Evolutionary conservation across 2,113 vertebrate genomes (phyloP), one percentile per base, ranked within the genome.

Genomic region (Chlamydotis undulata): DNA sequence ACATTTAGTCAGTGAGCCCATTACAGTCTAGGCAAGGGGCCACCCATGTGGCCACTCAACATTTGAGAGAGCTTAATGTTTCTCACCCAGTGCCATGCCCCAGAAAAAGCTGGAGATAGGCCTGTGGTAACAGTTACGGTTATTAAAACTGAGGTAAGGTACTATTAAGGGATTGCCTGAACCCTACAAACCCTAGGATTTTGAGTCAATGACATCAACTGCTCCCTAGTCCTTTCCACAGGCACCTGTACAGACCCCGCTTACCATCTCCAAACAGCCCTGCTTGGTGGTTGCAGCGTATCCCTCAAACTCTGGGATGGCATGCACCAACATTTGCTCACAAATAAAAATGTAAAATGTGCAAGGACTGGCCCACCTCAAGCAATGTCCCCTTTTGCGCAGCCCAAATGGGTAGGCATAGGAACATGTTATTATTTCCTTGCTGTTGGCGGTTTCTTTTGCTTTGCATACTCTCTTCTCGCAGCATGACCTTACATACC

Each of bases 321-420:
- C 60, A 50, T 0, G 0, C 19, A 29, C 28, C 12, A 31, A 12
- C 21, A 19, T 3, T 18, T 0, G 0, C 65, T 41, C 47, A 35
- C 67, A 67, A 80, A 16, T 4, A 47, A 29, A 47, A 57, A 16
- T 6, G 10, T 22, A 53, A 56, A 53, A 49, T 13, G 23, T 33
- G 9, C 21, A 53, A 59, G 43, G 39, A 29, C 9, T 9, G 29
- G 11, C 14, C 71, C 63, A 41, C 26, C 35, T 73, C 33, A 70
- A 50, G 67, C 47, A 83, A 76, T 3, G 17, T 6, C 63, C 33
- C 53, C 26, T 56, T 56, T 13, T 57, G 33, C 37, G 3, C 16
- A 59, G 16, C 35, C 37, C 57, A 71, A 39, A 64, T 7, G 31
- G 25, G 33, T 6, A 74, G 35, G 68, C 18, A 35, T 0, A 50